Conservation (phyloP, 2,113 vertebrate species). For the Paradoxurus hermaphroditus region DNA sequence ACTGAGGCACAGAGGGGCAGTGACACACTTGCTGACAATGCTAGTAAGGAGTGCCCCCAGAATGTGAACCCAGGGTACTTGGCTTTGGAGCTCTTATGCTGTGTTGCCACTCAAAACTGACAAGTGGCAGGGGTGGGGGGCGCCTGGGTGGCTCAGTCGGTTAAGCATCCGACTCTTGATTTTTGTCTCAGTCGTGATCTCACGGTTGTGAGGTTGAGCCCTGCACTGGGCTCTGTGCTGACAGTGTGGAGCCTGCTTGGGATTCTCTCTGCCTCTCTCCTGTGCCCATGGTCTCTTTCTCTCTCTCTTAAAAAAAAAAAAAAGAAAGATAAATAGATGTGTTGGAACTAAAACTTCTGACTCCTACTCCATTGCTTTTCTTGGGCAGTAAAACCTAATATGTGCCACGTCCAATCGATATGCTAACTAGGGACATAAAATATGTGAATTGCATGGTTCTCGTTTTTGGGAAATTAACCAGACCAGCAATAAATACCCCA, state of each 20-base stretch:
- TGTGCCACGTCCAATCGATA: not conserved
- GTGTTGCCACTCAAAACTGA: not conserved
- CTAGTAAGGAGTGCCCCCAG: not conserved
- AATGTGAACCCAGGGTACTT: not conserved
- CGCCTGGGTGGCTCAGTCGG: too few species aligned
- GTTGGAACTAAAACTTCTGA: not conserved
- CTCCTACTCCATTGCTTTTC: not conserved
- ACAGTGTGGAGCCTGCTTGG: too few species aligned
- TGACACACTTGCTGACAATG: not conserved
- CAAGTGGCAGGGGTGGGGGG: too few species aligned
- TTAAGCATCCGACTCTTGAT: too few species aligned
- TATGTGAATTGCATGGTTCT: not conserved
- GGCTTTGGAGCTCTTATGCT: not conserved
- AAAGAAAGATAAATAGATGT: not conserved
- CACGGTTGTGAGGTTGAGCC: too few species aligned
- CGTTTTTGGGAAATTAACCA: not conserved
- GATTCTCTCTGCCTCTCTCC: too few species aligned
- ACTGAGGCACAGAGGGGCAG: not conserved
- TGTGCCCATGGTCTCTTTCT: too few species aligned
- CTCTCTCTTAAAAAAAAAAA: too few species aligned
- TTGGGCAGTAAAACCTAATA: not conserved
- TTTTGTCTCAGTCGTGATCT: too few species aligned
- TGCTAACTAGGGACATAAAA: not conserved
- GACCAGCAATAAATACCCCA: not conserved
- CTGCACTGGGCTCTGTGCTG: too few species aligned